Percentiles rank a stretch among this genome's conserved stretches.
These are phyloP conservation scores for Leucoma salicis DNA, from an alignment of 2,888 invertebrate genomes.

Conservation along the genomic window DNA sequence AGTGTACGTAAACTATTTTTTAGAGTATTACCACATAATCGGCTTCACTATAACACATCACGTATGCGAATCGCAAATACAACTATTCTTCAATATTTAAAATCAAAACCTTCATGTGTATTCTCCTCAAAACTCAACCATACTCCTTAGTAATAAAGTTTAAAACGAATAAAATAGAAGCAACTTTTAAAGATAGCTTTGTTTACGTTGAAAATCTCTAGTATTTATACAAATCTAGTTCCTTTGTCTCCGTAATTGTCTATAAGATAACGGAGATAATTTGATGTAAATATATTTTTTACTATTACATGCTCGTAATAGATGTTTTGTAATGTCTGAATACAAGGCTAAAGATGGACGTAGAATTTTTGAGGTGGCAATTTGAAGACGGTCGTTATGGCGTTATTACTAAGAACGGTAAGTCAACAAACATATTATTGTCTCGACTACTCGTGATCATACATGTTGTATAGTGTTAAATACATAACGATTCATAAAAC, in stretches of 20 bases:
- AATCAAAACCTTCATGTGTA: too few species aligned
- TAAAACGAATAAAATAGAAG: too few species aligned
- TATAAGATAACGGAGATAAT: constrained; percentile 24
- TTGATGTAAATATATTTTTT: constrained; percentile 28
- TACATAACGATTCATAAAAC: too few species aligned
- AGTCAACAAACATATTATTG: constrained; percentile 37
- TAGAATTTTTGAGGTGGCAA: constrained; percentile 58
- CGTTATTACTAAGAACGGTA: constrained; percentile 58
- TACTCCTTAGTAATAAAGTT: too few species aligned
- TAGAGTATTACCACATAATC: too few species aligned
- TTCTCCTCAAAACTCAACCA: too few species aligned
- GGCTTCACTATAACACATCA: too few species aligned
- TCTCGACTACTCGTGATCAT: too few species aligned
- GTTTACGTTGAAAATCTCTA: constrained; percentile 25
- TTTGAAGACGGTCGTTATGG: constrained; percentile 62
- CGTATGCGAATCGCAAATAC: too few species aligned
- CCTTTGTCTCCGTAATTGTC: constrained; percentile 29
- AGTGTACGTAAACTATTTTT: too few species aligned
- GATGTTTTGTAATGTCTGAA: constrained; percentile 13
- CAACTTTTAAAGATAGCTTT: constrained; percentile 23
- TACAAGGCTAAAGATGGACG: constrained; percentile 64
- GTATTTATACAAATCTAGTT: constrained; percentile 24
- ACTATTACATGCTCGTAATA: constrained; percentile 16
- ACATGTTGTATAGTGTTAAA: too few species aligned
- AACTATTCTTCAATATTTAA: too few species aligned